Evolutionary conservation across 2,888 invertebrate species (phyloP), one percentile per base, ranked within the genome.

Genomic region (Dryobota labecula): DNA sequence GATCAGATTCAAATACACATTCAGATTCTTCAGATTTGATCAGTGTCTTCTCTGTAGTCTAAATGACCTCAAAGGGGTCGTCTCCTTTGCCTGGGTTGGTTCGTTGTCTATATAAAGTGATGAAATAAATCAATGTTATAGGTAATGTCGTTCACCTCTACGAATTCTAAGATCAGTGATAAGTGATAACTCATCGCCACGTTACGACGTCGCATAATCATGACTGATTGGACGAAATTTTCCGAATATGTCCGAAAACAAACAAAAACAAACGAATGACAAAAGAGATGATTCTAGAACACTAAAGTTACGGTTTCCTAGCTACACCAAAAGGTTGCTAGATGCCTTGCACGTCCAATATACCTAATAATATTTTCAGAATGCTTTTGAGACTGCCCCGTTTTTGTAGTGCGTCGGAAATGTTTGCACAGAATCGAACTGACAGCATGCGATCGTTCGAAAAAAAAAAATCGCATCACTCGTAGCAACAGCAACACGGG

Each of bases 101-200:
- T 61, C 13, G 8, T 9, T 38, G 2, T 36, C 2, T 62, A 57
- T 49, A 38, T 24, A 57, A 54, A 74, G 33, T 13, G 1, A n/a
- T 30, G 36, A 74, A 70, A 74, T 71, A 74, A 60, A 78, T 80
- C 75, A 75, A 53, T 58, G 60, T 68, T 63, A n/a, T n/a, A n/a
- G n/a, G 4, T 5, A 0, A 62, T 67, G 82, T 82, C 79, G 54
- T 76, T 82, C 64, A 78, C 81, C 79, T 33, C 36, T 8, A 0
- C 2, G 41, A n/a, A 7, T 13, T n/a, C n/a, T 8, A 20, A 63
- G 51, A 62, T 49, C 24, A 15, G 20, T 56, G 78, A 68, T 36
- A 36, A 33, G n/a, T n/a, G n/a, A 33, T 73, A 60, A 51, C 3
- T 18, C 9, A 51, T 43, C 45, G 58, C 38, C 20, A n/a, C 49